Conservation (phyloP, 2,888 invertebrate genomes). For the Palloptera scutellata region DNA sequence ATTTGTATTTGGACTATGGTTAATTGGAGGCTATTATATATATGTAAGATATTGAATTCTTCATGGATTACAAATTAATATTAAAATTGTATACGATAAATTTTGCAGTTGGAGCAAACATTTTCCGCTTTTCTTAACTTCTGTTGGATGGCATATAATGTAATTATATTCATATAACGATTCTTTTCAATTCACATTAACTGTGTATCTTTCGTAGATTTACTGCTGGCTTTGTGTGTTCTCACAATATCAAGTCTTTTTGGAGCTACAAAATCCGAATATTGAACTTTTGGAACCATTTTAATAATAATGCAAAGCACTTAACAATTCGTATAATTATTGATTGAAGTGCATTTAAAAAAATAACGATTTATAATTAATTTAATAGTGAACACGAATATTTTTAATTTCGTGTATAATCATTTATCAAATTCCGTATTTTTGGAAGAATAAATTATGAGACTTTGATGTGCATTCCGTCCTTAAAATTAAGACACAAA, state of each 20-base stretch:
- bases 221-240: constrained; percentile 88
- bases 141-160: constrained; percentile 87
- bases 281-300: constrained; percentile 72
- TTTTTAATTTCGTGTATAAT: too few species aligned
- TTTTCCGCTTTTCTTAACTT: constrained; percentile 79
- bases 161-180: constrained; percentile 65
- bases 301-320: constrained; percentile 5
- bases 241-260: constrained; percentile 83
- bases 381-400: too few species aligned
- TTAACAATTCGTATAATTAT: too few species aligned
- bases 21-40: constrained; percentile 88
- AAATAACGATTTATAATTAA: too few species aligned
- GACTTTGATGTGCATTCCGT: too few species aligned
- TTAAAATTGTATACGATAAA: constrained; percentile 29
- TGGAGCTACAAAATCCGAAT: constrained; percentile 84
- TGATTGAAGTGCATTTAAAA: too few species aligned
- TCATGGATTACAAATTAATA: constrained; percentile 3
- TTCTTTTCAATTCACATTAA: constrained; percentile 7
- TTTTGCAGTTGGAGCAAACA: constrained; percentile 78
- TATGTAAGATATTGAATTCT: constrained; percentile 73
- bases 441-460: too few species aligned
- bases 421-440: too few species aligned
- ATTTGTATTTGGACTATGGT: constrained; percentile 82
- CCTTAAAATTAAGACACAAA: too few species aligned
- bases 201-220: constrained; percentile 69